Base-by-base conservation (phyloP, 2,888 invertebrate genomes). In the Zygogramma bicolorata region DNA sequence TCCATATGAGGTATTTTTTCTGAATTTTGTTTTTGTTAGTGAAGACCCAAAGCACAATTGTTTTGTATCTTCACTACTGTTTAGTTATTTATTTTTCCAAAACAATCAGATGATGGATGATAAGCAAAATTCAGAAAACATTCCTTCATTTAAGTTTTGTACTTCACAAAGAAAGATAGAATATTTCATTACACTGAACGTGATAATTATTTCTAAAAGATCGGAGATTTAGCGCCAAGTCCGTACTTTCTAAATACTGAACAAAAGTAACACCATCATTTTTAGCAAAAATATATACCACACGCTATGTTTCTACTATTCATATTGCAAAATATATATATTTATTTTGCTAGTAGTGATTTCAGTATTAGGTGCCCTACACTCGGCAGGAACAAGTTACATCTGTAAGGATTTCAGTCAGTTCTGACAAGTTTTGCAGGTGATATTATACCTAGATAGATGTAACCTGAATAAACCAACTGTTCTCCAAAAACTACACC, bases 221-320 rank as follows among this genome's bases (percentile, higher is more conserved):
- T 5, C 7, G 15, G n/a, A n/a, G 27, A 5, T 62, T 40, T 38
- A 62, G 65, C 40, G 34, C 65, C 57, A 53, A 60, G 61, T 79
- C 78, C 77, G 75, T 74, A 76, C 69, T 71, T 71, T 74, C 66
- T 65, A 66, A 79, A 79, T 77, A 77, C 77, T 77, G 77, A 77
- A 75, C 59, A 73, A 75, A 66, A 70, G 62, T 75, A 78, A 74
- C 74, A 65, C 40, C 69, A 61, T 75, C 67, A 75, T 75, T 75
- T 71, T 77, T 81, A 81, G 81, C 81, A 81, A 81, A 81, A 81
- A 81, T 81, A 81, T 80, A 80, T 77, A 74, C 75, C 75, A 80
- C 78, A 70, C 68, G 66, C 76, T 78, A 78, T 75, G 72, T 70
- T 62, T 75, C 77, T 76, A 79, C 57, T 68, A 66, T 75, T 71